Base-by-base conservation (phyloP, 2,113 vertebrate species). In the Willisornis vidua region DNA sequence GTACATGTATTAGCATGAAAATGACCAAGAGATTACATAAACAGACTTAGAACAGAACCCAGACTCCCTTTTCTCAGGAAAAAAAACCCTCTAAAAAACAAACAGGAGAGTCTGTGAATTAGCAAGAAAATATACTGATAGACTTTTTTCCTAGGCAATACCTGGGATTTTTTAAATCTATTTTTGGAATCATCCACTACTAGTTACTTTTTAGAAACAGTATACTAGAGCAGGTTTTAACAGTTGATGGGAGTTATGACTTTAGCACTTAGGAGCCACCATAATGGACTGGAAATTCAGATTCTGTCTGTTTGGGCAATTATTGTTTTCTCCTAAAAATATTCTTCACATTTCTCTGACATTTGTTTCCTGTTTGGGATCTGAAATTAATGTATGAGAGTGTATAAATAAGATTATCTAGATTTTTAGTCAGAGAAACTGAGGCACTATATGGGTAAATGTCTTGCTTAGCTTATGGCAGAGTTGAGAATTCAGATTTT, bases 331-430 rank as follows among this genome's bases (percentile, higher is more conserved):
- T 65, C 41, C 20, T 19, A 58, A 80, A 90, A 76, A 24, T 9
- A 51, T 29, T 76, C 15, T 73, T 86, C 3, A 0, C 11, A 26
- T 4, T 86, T 80, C 23, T 59, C 18, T 72, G 84, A 31, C 6
- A 55, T 85, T 72, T 46, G 9, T 84, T 68, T 86, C 76, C 15
- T 61, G 14, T 93, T 83, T 68, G 19, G 10, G 54, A 26, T 89
- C 9, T 80, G 54, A 90, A 94, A 63, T 75, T 67, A 83, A 54
- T 59, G 33, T 68, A 39, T 67, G 33, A 57, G 19, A 66, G 31
- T 89, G 45, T 80, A 80, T 73, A 93, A 95, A 94, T 68, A 76
- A 65, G 63, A 89, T 93, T 91, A 91, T 55, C 45, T 68, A 91
- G 18, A 76, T 52, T 86, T 86, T 78, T 85, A 90, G 29, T 43